These are phyloP conservation scores for Heliconius hortense DNA, from an alignment of 2,888 invertebrate species.

Conservation along the genomic window DNA sequence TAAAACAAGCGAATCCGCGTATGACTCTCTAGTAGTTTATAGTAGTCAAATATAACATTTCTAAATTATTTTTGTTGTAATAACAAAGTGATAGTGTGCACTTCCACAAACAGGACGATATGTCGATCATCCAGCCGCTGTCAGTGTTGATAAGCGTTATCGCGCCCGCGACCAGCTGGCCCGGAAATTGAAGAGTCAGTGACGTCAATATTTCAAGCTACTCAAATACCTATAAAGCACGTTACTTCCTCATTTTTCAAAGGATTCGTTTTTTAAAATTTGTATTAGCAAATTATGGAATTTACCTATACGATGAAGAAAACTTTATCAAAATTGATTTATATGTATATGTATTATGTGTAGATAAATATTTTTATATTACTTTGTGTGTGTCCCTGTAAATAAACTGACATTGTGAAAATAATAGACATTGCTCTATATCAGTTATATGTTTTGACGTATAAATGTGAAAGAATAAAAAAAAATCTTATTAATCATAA, in stretches of 20 bases:
- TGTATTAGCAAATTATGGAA: background rate
- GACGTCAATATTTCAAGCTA: conserved; percentile 50
- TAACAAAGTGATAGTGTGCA: conserved; percentile 46
- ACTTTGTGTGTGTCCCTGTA: too few species aligned
- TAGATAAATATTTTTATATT: background rate
- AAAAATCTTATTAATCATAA: too few species aligned
- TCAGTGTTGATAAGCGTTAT: conserved; percentile 66
- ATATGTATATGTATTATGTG: background rate
- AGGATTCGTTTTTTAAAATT: background rate
- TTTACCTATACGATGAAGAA: background rate
- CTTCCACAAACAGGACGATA: conserved; percentile 61
- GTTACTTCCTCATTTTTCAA: conserved; percentile 36
- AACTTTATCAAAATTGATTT: background rate
- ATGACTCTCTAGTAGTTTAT: background rate
- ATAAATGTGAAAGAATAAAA: too few species aligned
- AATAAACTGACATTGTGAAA: too few species aligned
- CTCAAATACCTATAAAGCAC: conserved; percentile 34
- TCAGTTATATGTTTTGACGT: too few species aligned
- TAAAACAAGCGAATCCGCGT: too few species aligned
- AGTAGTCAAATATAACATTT: conserved; percentile 22
- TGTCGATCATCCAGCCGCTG: conserved; percentile 72
- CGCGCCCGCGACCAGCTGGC: conserved; percentile 64
- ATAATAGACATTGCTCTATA: too few species aligned
- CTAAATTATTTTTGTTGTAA: conserved; percentile 35
- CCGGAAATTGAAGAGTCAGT: conserved; percentile 61